Evolutionary conservation across 37 sponge, comb jelly and placozoan species (phyloP), one percentile per base, ranked within the genome.

Genomic region (Chondrilla cf. caribensis): DNA sequence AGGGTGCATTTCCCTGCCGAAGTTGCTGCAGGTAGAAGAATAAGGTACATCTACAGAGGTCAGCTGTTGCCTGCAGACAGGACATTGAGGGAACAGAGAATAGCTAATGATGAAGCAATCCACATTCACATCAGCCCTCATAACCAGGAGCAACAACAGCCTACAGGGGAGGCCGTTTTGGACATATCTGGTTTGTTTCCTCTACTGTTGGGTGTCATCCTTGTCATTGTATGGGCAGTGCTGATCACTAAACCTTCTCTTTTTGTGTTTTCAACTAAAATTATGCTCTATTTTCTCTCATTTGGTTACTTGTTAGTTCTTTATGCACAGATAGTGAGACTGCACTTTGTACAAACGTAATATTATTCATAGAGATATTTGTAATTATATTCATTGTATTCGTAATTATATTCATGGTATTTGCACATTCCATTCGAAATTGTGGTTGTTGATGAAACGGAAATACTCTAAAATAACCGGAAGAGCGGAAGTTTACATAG

Each of bases 201-300:
- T 37, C 43, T 37, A 17, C 19, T 73, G 19, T 40, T 73, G 43
- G 76, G 76, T 2, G 1, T 73, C 29, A 39, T 73, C 3, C 25
- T 73, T 2, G 2, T 37, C 18, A 24, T n/a, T 40, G 25, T 73
- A 21, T 73, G 76, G 76, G 25, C 44, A 36, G 43, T 73, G 21
- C 44, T 73, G 19, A 2, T 73, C 25, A 36, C 24, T 15, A 73
- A 42, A 39, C 76, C 76, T n/a, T 37, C 6, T 37, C 36, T 73
- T 22, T 73, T 73, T 40, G 40, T 43, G 21, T 37, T 73, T 73
- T 36, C 40, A 37, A 73, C 76, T 41, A 73, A 73, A 15, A 21
- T 73, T 39, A 43, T 73, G 76, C 76, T 73, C 6, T 73, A 73
- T 25, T 73, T 38, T 42, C 21, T 73, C 21, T 73, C 76, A 8